phyloP scores from a whole-genome alignment of 1,140 invertebrate species.

The Danaus melanippus region DNA sequence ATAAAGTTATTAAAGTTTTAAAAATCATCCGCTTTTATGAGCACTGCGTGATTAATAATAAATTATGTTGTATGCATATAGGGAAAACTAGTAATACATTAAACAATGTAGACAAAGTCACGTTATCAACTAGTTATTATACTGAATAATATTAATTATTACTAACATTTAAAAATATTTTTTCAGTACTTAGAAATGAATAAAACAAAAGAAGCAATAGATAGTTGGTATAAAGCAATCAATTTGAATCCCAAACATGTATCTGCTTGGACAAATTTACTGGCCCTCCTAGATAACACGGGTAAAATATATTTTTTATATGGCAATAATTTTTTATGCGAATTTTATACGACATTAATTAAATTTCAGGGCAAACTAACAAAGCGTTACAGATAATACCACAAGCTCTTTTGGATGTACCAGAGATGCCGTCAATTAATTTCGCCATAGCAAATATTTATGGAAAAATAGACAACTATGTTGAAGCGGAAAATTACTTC shows the following conservation, averaged over 20 bases:
- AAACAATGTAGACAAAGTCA: too few relatives aligned
- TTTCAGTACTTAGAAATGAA: constrained; percentile 75
- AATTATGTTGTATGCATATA: too few relatives aligned
- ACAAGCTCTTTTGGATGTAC: constrained; percentile 79
- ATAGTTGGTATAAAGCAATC: constrained; percentile 87
- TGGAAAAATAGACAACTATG: constrained; percentile 85
- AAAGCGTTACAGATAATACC: constrained; percentile 80
- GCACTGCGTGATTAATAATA: too few relatives aligned
- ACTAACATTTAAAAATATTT: constrained; percentile 20
- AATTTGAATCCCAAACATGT: constrained; percentile 82
- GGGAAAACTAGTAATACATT: too few relatives aligned
- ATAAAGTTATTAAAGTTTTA: too few relatives aligned
- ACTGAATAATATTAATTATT: constrained; percentile 3
- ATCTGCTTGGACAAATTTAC: constrained; percentile 92
- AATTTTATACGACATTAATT: neutral
- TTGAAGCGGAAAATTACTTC: constrained; percentile 87
- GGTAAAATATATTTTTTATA: constrained; percentile 63
- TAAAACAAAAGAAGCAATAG: constrained; percentile 71
- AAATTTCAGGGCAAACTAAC: constrained; percentile 73
- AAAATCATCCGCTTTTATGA: too few relatives aligned
- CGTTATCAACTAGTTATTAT: too few relatives aligned
- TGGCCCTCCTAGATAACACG: constrained; percentile 89
- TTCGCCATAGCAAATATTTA: constrained; percentile 92
- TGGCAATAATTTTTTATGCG: neutral
- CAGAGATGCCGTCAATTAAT: constrained; percentile 81